Evolutionary conservation across 2,888 invertebrate genomes (phyloP), one percentile per base, ranked within the genome.

Genomic region (Heliconius ismenius): DNA sequence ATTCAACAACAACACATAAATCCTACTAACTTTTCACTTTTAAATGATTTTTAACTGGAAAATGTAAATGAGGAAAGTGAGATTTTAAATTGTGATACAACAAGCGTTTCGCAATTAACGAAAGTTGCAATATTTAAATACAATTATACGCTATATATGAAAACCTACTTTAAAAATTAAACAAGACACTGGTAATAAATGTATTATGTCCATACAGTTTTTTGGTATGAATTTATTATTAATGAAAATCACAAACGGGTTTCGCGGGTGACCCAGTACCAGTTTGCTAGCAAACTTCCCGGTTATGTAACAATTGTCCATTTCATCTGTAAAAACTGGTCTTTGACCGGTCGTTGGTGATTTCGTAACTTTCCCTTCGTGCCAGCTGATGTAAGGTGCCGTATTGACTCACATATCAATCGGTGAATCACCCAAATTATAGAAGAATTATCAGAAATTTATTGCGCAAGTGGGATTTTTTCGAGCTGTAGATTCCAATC

Each of bases 321-420:
- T 75, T 70, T 76, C 73, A 75, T 76, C 76, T 78, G 76, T 78
- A 79, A 78, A 76, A 79, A 79, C 79, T 76, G 74, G 79, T 78
- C 79, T 68, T 76, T 43, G 75, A 54, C 69, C 73, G 70, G 78
- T 75, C 24, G 69, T 43, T 68, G 76, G 4, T 43, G 73, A 76
- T 78, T 75, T 76, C 76, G 73, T 76, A 78, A 79, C 79, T 79
- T 79, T 79, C 79, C 78, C 77, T 78, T 78, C 75, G 77, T 60
- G 64, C 32, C 49, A 21, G 43, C 68, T 78, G 77, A 79, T 75
- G 79, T 74, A 79, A 79, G 79, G 75, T 77, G 79, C 69, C 49
- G 77, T 75, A 79, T 76, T 69, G 70, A 76, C 65, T 60, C 70
- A 68, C 58, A 67, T 73, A 54, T 43, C 24, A 73, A 62, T 54